A percentile compares a stretch with the other conserved stretches of the same genome.
Evolutionary conservation across 1,140 invertebrate species (phyloP).

Genomic region (Zaprionus capensis): DNA sequence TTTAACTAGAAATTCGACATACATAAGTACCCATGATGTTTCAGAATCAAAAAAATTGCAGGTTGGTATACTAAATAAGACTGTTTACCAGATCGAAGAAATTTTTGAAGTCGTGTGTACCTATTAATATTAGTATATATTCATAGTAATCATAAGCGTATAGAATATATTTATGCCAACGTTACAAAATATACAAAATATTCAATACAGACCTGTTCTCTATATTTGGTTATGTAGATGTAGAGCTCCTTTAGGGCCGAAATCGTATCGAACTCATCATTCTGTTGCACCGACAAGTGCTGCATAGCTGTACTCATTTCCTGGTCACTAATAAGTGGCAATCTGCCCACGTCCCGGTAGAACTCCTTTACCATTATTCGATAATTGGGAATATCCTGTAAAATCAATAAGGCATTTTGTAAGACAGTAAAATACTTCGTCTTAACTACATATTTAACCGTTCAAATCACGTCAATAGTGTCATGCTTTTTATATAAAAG

Average conservation of each 20-base stretch:
- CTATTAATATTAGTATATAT: no score
- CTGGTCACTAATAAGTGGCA: slow-evolving; percentile 95
- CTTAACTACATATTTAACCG: no score
- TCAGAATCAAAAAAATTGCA: no score
- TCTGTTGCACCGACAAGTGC: slow-evolving; percentile 93
- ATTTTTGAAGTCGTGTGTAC: no score
- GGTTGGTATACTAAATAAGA: no score
- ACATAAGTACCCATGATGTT: no score
- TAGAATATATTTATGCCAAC: no score
- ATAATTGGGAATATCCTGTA: slow-evolving; percentile 93
- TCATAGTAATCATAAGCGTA: no score
- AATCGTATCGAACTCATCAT: slow-evolving; percentile 94
- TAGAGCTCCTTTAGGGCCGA: slow-evolving; percentile 96
- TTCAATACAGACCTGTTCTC: slow-evolving; percentile 89
- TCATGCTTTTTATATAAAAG: neutral
- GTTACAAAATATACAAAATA: neutral
- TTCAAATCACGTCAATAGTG: no score
- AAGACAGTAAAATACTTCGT: no score
- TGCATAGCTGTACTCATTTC: slow-evolving; percentile 97
- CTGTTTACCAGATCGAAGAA: no score
- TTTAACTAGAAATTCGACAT: no score
- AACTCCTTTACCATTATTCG: slow-evolving; percentile 94
- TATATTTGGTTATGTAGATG: slow-evolving; percentile 97
- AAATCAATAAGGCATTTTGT: slow-evolving; percentile 42
- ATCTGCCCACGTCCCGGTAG: slow-evolving; percentile 92